phyloP scores from a whole-genome alignment of 2,888 invertebrate genomes.

The Drosophila planitibia region DNA sequence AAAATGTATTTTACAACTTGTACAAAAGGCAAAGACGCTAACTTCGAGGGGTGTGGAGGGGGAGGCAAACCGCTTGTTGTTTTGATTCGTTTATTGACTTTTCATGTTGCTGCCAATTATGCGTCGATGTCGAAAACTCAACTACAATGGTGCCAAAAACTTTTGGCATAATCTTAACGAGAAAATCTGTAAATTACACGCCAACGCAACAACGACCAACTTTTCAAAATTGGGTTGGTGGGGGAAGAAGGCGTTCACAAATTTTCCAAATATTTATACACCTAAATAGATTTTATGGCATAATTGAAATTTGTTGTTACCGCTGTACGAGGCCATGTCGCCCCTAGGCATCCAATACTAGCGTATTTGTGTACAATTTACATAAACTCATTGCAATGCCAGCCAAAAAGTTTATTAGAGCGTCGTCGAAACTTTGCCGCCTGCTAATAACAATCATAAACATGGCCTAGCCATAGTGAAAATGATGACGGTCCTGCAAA shows the following conservation, averaged over 20 bases:
- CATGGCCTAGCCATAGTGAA: slow-evolving; percentile 50
- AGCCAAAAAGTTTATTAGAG: slow-evolving; percentile 74
- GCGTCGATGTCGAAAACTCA: slow-evolving; percentile 47
- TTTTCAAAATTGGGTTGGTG: slow-evolving; percentile 15
- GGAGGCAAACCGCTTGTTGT: slow-evolving; percentile 29
- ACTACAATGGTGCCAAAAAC: slow-evolving; percentile 66
- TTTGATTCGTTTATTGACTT: slow-evolving; percentile 72
- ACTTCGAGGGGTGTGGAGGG: background rate
- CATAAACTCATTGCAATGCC: slow-evolving; percentile 71
- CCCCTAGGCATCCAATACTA: slow-evolving; percentile 14
- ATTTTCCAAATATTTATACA: slow-evolving; percentile 76
- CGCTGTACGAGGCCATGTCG: background rate
- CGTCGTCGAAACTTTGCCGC: slow-evolving; percentile 52
- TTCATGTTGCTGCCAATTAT: slow-evolving; percentile 75
- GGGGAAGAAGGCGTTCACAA: slow-evolving; percentile 36
- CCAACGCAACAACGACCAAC: slow-evolving; percentile 49
- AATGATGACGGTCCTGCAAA: slow-evolving; percentile 66
- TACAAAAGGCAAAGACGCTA: slow-evolving; percentile 13
- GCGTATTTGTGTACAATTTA: slow-evolving; percentile 58
- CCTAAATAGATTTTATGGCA: slow-evolving; percentile 80
- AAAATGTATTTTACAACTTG: slow-evolving; percentile 58
- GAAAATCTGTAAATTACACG: slow-evolving; percentile 80
- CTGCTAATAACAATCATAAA: slow-evolving; percentile 69
- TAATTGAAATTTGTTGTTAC: slow-evolving; percentile 79
- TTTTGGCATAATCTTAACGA: slow-evolving; percentile 76